phyloP scores from a whole-genome alignment of 2,113 vertebrate species.

The Leptobrachium ailaonicum region DNA sequence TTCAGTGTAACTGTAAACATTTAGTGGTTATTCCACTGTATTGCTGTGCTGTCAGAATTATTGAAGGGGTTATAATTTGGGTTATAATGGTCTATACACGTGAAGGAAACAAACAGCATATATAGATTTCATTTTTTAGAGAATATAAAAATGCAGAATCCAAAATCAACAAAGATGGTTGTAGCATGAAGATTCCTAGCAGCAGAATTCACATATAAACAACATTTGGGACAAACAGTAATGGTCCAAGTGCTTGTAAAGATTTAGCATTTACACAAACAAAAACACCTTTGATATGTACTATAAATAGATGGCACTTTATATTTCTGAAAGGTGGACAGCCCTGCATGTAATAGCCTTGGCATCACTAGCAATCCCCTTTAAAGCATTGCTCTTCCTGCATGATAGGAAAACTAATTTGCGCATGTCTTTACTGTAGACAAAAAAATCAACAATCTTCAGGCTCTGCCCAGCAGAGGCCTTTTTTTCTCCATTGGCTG shows the following conservation, averaged over 20 bases:
- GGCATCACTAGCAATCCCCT: constrained; percentile 46
- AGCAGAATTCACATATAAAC: constrained; percentile 63
- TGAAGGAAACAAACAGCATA: no score
- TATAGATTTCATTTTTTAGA: no score
- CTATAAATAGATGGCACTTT: constrained; percentile 68
- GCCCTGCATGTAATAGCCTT: constrained; percentile 50
- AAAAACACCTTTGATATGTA: constrained; percentile 61
- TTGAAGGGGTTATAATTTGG: background rate
- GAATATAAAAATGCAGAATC: no score
- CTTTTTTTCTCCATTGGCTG: constrained; percentile 18
- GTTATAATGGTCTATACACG: background rate
- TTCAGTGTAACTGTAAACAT: constrained; percentile 19
- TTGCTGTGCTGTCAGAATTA: background rate
- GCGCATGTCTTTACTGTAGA: constrained; percentile 29
- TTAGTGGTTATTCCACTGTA: background rate
- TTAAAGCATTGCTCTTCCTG: constrained; percentile 41
- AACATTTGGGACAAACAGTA: constrained; percentile 57
- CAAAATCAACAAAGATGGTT: no score
- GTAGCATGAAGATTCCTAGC: constrained; percentile 24
- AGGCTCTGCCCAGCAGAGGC: constrained; percentile 52
- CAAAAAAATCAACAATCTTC: constrained; percentile 5
- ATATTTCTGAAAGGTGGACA: constrained; percentile 55
- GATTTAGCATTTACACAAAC: constrained; percentile 53
- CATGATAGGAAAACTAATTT: constrained; percentile 45
- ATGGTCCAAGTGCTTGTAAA: constrained; percentile 62